phyloP scores from a whole-genome alignment of 1,140 invertebrate genomes.

The Samia ricini region DNA sequence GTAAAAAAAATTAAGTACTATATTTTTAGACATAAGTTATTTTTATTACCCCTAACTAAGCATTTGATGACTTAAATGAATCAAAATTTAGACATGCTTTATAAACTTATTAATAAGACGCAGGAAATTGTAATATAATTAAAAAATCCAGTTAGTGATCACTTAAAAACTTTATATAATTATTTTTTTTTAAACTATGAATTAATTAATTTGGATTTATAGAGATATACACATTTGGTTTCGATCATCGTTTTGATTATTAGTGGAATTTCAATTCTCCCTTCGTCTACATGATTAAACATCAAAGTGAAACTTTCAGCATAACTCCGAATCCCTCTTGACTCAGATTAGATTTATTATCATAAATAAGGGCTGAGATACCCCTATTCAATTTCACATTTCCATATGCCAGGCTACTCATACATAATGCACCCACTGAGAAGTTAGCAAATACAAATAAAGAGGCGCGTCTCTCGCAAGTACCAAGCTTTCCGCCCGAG shows the following conservation, averaged over 20 bases:
- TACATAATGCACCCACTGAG: not conserved
- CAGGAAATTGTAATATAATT: too few species aligned
- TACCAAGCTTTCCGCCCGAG: not conserved
- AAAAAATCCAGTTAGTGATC: too few species aligned
- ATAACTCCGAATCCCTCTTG: not conserved
- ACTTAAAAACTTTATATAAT: too few species aligned
- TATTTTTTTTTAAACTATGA: too few species aligned
- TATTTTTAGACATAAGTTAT: too few species aligned
- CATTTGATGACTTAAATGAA: too few species aligned
- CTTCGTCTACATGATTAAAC: not conserved
- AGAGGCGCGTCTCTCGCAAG: not conserved
- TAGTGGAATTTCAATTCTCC: not conserved
- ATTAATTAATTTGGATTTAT: too few species aligned
- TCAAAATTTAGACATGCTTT: too few species aligned
- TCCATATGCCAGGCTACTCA: not conserved
- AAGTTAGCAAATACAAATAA: slow-evolving; percentile 14
- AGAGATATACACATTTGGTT: not conserved
- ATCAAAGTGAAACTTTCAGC: not conserved
- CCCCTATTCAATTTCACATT: not conserved
- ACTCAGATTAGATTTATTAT: not conserved
- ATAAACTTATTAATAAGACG: too few species aligned
- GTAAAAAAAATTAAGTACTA: too few species aligned
- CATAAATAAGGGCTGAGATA: slow-evolving; percentile 4
- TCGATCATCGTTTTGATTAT: not conserved
- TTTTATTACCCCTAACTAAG: too few species aligned